phyloP scores from a whole-genome alignment of 2,113 vertebrate genomes.

The Cynoglossus semilaevis region DNA sequence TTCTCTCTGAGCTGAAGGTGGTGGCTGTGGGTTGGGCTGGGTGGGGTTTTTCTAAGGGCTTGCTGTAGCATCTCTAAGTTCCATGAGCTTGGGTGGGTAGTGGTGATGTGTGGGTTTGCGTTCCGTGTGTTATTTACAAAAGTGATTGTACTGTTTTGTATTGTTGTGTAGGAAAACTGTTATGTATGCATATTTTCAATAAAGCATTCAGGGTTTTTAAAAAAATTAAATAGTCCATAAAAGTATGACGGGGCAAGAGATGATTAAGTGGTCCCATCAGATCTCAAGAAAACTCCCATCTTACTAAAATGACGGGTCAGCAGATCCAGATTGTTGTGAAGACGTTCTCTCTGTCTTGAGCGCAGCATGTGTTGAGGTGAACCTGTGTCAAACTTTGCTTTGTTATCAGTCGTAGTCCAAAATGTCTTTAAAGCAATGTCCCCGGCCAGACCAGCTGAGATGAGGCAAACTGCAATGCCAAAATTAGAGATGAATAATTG shows the following conservation, averaged over 20 bases:
- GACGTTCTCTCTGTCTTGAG: slow-evolving; percentile 18
- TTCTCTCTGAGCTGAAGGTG: slow-evolving; percentile 47
- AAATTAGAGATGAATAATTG: slow-evolving; percentile 42
- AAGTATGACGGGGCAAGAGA: slow-evolving; percentile 51
- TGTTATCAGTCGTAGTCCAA: slow-evolving; percentile 28
- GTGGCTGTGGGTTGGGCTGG: slow-evolving; percentile 35
- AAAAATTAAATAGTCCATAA: slow-evolving; percentile 32
- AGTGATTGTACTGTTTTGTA: slow-evolving; percentile 85
- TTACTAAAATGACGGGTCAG: background rate
- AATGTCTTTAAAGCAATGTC: slow-evolving; percentile 39
- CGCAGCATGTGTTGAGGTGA: slow-evolving; percentile 24
- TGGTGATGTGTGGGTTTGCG: slow-evolving; percentile 52
- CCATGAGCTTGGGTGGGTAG: slow-evolving; percentile 42
- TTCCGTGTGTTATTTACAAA: slow-evolving; percentile 70
- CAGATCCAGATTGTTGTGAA: slow-evolving; percentile 5
- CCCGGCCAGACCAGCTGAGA: slow-evolving; percentile 16
- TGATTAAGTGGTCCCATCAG: slow-evolving; percentile 9
- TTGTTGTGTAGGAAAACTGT: slow-evolving; percentile 81
- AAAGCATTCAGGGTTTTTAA: slow-evolving; percentile 82
- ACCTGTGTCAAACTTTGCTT: slow-evolving; percentile 24
- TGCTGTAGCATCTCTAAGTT: slow-evolving; percentile 69
- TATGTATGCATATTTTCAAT: slow-evolving; percentile 84
- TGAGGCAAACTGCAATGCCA: slow-evolving; percentile 35
- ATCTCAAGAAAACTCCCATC: slow-evolving; percentile 15
- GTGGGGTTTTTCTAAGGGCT: slow-evolving; percentile 60